phyloP scores from a whole-genome alignment of 2,113 vertebrate species.

The Pavo muticus region DNA sequence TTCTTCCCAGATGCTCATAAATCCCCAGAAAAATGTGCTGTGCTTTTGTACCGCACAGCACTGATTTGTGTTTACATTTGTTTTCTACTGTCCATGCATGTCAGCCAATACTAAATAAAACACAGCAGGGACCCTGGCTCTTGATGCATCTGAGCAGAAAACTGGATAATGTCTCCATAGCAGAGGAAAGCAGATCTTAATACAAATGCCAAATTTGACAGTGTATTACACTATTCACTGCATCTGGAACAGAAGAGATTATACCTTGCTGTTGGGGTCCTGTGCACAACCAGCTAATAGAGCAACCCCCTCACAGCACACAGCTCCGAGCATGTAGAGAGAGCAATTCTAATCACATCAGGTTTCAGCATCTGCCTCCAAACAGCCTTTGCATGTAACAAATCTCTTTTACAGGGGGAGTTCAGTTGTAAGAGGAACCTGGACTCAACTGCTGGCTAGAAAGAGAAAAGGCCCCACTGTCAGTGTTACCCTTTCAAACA shows the following conservation, averaged over 20 bases:
- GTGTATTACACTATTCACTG: neutral
- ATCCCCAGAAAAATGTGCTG: neutral
- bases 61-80: neutral
- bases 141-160: neutral
- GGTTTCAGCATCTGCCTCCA: neutral
- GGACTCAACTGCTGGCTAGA: neutral
- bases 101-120: constrained; percentile 9
- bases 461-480: neutral
- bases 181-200: neutral
- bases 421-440: neutral
- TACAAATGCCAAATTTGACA: neutral
- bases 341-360: neutral
- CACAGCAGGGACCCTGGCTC: neutral
- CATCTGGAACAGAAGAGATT: neutral
- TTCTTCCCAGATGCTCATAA: neutral
- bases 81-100: neutral
- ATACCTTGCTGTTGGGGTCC: neutral
- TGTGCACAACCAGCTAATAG: neutral
- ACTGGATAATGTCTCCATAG: neutral
- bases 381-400: neutral
- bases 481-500: neutral
- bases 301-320: neutral
- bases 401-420: neutral
- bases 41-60: neutral
- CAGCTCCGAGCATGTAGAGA: neutral